A percentile compares a stretch with the other conserved stretches of the same genome.
Evolutionary conservation across 2,797 vertebrate species (phyloP).

Genomic region (Nannoperca australis): DNA sequence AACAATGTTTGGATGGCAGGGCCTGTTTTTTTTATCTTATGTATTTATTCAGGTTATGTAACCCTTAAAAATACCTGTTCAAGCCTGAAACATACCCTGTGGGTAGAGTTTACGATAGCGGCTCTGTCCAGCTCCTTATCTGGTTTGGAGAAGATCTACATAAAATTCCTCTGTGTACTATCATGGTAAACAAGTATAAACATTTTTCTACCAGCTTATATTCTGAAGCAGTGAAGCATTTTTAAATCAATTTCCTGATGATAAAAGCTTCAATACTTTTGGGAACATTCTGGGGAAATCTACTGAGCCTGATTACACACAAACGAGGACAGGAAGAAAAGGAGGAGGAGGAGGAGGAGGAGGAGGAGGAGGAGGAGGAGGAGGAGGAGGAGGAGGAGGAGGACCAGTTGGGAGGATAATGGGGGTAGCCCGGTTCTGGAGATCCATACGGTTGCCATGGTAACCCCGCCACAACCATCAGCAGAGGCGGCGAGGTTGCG

Average conservation of each 20-base stretch:
- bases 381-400: conserved; percentile 11
- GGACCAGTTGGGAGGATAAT: not conserved
- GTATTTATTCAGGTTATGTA: not conserved
- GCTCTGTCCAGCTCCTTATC: not conserved
- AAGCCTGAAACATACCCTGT: no score
- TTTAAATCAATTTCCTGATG: not conserved
- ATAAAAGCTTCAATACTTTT: conserved; percentile 6
- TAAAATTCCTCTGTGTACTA: not conserved
- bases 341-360: conserved; percentile 11
- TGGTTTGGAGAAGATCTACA: not conserved
- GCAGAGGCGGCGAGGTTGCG: conserved; percentile 84
- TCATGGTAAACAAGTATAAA: not conserved
- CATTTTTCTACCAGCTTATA: not conserved
- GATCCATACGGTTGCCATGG: conserved; percentile 76
- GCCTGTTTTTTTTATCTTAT: no score
- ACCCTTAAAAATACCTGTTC: not conserved
- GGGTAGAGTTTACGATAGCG: not conserved
- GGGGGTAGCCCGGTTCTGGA: conserved; percentile 56
- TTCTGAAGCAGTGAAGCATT: not conserved
- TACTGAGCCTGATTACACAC: conserved; percentile 70
- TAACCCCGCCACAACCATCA: conserved; percentile 81
- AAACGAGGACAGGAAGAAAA: conserved; percentile 37
- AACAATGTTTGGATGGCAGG: not conserved
- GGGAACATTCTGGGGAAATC: conserved; percentile 67
- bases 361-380: conserved; percentile 10